Conservation (phyloP, 2,113 vertebrate genomes). For the Montifringilla adamsi region DNA sequence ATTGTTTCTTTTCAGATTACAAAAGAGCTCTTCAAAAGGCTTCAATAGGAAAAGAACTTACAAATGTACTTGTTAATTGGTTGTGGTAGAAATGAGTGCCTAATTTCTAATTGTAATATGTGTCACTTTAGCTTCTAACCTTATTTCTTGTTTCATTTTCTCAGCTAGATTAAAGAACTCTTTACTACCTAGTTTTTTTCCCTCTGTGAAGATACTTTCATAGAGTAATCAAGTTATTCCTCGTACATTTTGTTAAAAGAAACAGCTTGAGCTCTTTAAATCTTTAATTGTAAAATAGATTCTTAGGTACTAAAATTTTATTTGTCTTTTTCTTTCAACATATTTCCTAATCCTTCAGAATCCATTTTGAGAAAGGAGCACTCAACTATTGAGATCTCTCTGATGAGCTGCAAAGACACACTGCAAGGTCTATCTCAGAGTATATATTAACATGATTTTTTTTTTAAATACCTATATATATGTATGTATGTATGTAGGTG, state of each 20-base stretch:
- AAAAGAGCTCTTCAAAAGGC: background rate
- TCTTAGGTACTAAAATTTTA: background rate
- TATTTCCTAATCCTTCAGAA: background rate
- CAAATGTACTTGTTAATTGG: background rate
- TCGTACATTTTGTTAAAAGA: background rate
- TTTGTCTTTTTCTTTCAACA: background rate
- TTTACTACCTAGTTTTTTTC: background rate
- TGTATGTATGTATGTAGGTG: background rate
- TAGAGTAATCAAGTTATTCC: background rate
- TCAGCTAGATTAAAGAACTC: constrained; percentile 8
- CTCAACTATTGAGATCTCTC: background rate
- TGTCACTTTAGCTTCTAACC: constrained; percentile 8
- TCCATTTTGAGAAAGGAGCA: background rate
- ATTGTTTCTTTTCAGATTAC: background rate
- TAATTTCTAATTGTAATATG: background rate
- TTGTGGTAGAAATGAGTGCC: background rate
- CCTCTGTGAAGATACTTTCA: background rate
- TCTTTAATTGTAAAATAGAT: background rate
- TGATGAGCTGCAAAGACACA: background rate
- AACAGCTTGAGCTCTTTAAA: background rate
- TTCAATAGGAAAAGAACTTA: background rate
- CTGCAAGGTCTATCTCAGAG: background rate
- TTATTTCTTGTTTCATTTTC: constrained; percentile 34
- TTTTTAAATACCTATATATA: rapidly evolving
- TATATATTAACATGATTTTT: background rate